phyloP scores from a whole-genome alignment of 2,797 vertebrate genomes.

The Brachymystax lenok region DNA sequence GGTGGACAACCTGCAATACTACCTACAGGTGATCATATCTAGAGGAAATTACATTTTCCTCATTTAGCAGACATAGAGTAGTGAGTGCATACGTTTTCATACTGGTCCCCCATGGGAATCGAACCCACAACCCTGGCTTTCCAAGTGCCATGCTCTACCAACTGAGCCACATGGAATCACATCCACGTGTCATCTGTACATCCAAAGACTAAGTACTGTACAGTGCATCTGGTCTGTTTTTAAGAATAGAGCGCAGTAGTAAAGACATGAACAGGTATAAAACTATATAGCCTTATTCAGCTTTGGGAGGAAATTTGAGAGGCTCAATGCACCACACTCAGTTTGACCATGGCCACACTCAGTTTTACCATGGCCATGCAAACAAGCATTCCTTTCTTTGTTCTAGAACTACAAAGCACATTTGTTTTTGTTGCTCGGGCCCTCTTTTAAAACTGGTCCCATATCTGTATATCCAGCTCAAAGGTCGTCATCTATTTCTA shows the following conservation, averaged over 20 bases:
- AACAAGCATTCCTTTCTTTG: background rate
- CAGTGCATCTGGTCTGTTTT: background rate
- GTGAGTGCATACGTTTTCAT: too few species aligned
- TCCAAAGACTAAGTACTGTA: background rate
- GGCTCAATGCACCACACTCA: background rate
- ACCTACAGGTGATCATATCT: slow-evolving; percentile 83
- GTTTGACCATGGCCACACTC: background rate
- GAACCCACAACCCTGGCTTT: too few species aligned
- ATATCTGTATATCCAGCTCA: background rate
- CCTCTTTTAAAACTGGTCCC: too few species aligned
- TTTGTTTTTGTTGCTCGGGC: background rate
- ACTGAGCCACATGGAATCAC: background rate
- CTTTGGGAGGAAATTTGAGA: background rate
- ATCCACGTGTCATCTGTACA: background rate
- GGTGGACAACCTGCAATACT: slow-evolving; percentile 98
- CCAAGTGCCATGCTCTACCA: too few species aligned
- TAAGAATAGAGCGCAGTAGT: background rate
- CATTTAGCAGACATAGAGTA: too few species aligned
- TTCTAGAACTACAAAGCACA: background rate
- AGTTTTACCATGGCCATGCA: background rate
- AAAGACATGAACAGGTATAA: background rate
- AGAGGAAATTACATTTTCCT: too few species aligned
- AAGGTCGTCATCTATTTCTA: background rate
- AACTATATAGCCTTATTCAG: too few species aligned
- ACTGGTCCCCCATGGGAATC: too few species aligned